phyloP scores from a whole-genome alignment of 2,888 invertebrate genomes.

The Latrodectus hesperus region DNA sequence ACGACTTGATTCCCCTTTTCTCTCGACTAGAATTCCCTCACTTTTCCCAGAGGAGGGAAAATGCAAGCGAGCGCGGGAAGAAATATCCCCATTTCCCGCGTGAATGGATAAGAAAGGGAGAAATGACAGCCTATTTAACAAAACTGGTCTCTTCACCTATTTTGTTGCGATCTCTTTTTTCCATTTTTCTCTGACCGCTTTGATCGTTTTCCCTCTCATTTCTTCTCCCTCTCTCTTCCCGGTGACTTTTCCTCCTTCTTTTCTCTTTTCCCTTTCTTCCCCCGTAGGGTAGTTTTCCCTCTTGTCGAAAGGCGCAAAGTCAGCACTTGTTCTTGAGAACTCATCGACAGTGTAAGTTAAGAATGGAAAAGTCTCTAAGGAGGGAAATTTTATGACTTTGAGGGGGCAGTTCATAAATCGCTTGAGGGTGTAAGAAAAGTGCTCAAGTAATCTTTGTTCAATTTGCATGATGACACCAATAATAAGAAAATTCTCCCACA shows the following conservation, averaged over 20 bases:
- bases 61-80: neutral
- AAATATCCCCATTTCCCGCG: constrained; percentile 31
- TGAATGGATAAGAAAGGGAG: constrained; percentile 47
- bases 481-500: no score
- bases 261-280: neutral
- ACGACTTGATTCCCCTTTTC: no score
- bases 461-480: no score
- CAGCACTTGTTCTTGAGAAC: neutral
- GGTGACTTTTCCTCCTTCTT: neutral
- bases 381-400: no score
- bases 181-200: neutral
- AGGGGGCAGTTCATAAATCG: no score
- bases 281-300: neutral
- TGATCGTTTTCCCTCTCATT: neutral
- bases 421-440: no score
- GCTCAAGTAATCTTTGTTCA: no score
- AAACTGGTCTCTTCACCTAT: constrained; percentile 48
- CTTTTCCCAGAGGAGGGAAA: neutral
- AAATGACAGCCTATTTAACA: constrained; percentile 59
- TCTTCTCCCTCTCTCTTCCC: neutral
- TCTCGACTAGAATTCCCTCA: neutral
- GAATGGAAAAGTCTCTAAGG: no score
- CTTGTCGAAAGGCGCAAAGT: neutral
- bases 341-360: no score
- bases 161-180: constrained; percentile 10